Percentiles rank a stretch among this genome's conserved stretches.
These are phyloP conservation scores for Heliocidaris erythrogramma DNA, from an alignment of 35 echinoderm and acorn worm genomes.

Conservation along the genomic window DNA sequence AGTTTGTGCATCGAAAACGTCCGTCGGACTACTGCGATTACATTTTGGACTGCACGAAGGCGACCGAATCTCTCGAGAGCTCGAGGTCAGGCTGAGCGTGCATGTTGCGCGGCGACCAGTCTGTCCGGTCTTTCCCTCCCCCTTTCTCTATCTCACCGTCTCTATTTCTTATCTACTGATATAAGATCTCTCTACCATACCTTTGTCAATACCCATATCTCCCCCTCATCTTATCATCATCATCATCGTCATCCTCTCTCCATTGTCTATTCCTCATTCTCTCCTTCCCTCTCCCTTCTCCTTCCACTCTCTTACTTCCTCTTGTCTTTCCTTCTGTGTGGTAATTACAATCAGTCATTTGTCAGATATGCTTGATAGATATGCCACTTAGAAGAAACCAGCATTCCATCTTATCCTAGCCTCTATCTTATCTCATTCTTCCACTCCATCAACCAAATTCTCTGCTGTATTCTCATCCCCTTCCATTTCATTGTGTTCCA, in stretches of 20 bases:
- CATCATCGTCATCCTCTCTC: not conserved
- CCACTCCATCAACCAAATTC: not conserved
- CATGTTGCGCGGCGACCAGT: no score
- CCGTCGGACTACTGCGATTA: no score
- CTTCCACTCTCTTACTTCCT: not conserved
- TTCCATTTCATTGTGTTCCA: not conserved
- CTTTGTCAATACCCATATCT: no score
- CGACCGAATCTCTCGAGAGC: no score
- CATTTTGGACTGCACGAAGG: no score
- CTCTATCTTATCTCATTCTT: not conserved
- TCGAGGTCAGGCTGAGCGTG: no score
- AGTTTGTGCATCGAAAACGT: no score
- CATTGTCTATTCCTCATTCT: not conserved
- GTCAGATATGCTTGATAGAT: constrained; percentile 41
- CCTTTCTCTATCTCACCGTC: no score
- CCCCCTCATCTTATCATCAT: no score
- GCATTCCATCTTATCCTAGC: constrained; percentile 39
- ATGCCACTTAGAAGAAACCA: not conserved
- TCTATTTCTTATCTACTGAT: no score
- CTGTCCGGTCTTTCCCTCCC: no score
- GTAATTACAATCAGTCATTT: constrained; percentile 38
- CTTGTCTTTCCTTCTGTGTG: not conserved
- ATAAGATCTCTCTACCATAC: no score
- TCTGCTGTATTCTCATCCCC: not conserved
- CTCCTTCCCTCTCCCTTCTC: not conserved